phyloP scores from a whole-genome alignment of 2,113 vertebrate species.

The Dipodomys stephensi region DNA sequence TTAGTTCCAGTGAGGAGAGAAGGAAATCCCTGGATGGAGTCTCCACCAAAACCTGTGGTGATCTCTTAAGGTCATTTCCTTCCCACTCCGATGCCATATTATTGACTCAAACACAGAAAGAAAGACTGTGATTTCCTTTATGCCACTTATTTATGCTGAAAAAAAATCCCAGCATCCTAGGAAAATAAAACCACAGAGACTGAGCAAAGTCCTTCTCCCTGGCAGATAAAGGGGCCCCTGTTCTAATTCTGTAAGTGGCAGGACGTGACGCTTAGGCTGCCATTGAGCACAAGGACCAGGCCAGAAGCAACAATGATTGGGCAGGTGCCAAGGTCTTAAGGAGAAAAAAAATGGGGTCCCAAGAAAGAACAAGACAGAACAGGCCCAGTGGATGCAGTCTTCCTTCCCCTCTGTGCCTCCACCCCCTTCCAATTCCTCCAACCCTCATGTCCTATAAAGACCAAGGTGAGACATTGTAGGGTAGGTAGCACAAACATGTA shows the following conservation, averaged over 20 bases:
- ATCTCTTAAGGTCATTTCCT: background rate
- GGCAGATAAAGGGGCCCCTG: conserved; percentile 72
- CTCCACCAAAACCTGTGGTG: background rate
- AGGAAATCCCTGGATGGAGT: background rate
- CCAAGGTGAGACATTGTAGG: background rate
- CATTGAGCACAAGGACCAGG: conserved; percentile 25
- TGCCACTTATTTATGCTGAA: conserved; percentile 42
- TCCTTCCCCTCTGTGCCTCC: background rate
- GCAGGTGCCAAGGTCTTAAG: conserved; percentile 52
- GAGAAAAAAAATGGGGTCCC: conserved; percentile 12
- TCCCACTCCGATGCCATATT: background rate
- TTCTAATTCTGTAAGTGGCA: conserved; percentile 61
- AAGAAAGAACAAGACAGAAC: conserved; percentile 54
- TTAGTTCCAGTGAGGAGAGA: background rate
- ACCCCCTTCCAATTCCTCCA: background rate
- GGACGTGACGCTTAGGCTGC: conserved; percentile 52
- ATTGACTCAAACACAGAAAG: background rate
- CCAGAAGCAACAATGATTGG: conserved; percentile 55
- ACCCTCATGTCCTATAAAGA: background rate
- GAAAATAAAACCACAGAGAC: conserved; percentile 56
- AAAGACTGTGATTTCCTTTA: conserved; percentile 42
- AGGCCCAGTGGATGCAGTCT: background rate
- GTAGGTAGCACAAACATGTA: background rate
- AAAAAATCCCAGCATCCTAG: conserved; percentile 59
- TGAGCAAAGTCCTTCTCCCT: conserved; percentile 36